Conservation (phyloP, 2,797 vertebrate species). For the Pseudomugil gertrudae region DNA sequence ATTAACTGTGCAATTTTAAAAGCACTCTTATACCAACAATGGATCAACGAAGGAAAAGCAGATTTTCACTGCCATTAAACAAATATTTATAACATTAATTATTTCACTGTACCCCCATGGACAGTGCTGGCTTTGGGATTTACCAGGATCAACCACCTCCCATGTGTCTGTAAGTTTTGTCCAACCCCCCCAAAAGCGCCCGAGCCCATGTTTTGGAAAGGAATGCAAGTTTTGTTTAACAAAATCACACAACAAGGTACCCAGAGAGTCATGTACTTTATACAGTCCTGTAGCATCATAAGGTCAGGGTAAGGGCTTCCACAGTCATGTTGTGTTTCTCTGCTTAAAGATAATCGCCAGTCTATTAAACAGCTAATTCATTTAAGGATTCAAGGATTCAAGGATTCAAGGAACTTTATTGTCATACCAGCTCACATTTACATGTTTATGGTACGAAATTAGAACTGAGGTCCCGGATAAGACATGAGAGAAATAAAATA, state of each 20-base stretch:
- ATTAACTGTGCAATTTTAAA: slow-evolving; percentile 51
- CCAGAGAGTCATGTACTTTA: neutral
- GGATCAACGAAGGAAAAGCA: slow-evolving; percentile 38
- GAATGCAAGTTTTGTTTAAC: slow-evolving; percentile 54
- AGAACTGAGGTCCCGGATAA: too few species aligned
- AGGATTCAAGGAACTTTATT: too few species aligned
- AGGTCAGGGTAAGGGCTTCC: neutral
- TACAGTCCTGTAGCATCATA: neutral
- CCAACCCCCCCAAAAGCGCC: slow-evolving; percentile 38
- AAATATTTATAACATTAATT: slow-evolving; percentile 68
- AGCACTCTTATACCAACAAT: slow-evolving; percentile 43
- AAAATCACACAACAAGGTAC: slow-evolving; percentile 24
- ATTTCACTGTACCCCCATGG: slow-evolving; percentile 61
- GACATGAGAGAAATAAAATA: too few species aligned
- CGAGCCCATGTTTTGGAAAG: slow-evolving; percentile 43
- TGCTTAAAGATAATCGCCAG: neutral
- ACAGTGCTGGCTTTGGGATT: slow-evolving; percentile 46
- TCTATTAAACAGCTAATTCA: too few species aligned
- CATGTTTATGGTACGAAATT: too few species aligned
- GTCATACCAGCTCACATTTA: too few species aligned
- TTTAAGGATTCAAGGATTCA: too few species aligned
- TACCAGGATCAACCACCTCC: slow-evolving; percentile 49
- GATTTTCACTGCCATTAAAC: slow-evolving; percentile 54
- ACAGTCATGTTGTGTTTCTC: neutral
- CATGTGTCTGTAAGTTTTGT: slow-evolving; percentile 41